phyloP scores from a whole-genome alignment of 2,797 vertebrate species.

The Sebastes kiyomatsui region DNA sequence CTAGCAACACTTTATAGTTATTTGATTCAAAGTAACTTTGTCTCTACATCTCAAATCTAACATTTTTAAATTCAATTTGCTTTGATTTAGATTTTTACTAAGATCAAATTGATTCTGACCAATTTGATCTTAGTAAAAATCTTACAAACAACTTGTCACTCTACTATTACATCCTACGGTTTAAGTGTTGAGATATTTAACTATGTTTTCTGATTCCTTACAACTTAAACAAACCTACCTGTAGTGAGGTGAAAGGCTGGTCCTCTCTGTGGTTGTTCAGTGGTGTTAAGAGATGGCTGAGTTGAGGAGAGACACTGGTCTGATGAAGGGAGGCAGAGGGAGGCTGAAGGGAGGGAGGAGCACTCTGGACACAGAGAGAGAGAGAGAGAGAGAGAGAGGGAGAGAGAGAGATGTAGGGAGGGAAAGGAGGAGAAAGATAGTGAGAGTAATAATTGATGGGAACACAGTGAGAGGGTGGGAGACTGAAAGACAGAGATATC shows the following conservation, averaged over 20 bases:
- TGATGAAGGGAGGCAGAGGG: slow-evolving; percentile 32
- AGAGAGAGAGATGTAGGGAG: slow-evolving; percentile 29
- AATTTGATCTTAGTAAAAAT: not conserved
- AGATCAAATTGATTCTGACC: no score
- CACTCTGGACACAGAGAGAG: slow-evolving; percentile 20
- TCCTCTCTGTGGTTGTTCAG: not conserved
- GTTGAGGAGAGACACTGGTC: slow-evolving; percentile 42
- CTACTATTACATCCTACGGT: not conserved
- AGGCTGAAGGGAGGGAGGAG: slow-evolving; percentile 66
- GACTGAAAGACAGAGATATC: not conserved
- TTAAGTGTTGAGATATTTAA: not conserved
- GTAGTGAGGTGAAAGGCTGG: not conserved
- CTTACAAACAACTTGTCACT: not conserved
- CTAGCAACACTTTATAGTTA: not conserved
- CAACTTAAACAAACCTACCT: slow-evolving; percentile 50
- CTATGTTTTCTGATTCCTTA: not conserved
- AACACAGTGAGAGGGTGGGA: not conserved
- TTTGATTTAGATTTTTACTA: no score
- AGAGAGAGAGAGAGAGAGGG: slow-evolving; percentile 17
- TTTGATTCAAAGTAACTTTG: not conserved
- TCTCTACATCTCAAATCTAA: not conserved
- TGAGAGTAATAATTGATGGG: not conserved
- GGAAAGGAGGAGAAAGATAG: slow-evolving; percentile 1
- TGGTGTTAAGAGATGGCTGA: slow-evolving; percentile 14
- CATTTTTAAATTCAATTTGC: not conserved